Base-by-base conservation (phyloP, 2,888 invertebrate genomes). In the Trichogramma dendrolimi region DNA sequence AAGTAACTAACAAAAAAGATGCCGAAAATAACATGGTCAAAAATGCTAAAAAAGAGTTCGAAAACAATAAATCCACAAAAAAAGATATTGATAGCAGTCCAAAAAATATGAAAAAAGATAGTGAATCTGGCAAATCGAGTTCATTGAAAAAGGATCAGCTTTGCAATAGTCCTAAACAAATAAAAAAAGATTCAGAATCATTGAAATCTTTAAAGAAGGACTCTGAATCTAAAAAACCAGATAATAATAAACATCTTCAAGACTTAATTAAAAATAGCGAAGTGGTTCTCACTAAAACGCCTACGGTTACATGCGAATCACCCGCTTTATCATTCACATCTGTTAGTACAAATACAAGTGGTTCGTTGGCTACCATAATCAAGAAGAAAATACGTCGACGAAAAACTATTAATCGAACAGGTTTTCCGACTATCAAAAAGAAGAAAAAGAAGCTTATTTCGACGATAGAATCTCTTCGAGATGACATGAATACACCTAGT, bases 361-460 rank as follows among this genome's bases (percentile, higher is more conserved):
- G 58, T 67, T 61, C 67, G 6, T 60, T 71, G 51, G 69, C 72
- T 4, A 67, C 73, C 2, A 52, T 60, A 58, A 58, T 65, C 4
- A 85, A 85, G 71, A 82, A 83, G 70, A 84, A 83, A 67, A 78
- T 81, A 6, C 76, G 84, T 14, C 84, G 91, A 69, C 84, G 92
- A 48, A 89, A 92, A 75, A 87, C 90, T 27, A 88, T 91, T 49
- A 94, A 94, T 74, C 83, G 92, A 70, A 94, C 93, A 14, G 94
- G 94, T 4, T 94, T 94, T 76, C 94, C 94, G 0, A 90, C 87
- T 38, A 81, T 90, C 11, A 91, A 91, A 72, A 89, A 86, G 74
- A 93, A 92, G 79, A 93, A 92, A 75, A 89, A 91, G 75, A 90
- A 87, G 39, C 58, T 60, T 58, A 50, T 61, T 46, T 52, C 69